phyloP scores from a whole-genome alignment of 2,888 invertebrate genomes.

The Eupithecia exiguata region DNA sequence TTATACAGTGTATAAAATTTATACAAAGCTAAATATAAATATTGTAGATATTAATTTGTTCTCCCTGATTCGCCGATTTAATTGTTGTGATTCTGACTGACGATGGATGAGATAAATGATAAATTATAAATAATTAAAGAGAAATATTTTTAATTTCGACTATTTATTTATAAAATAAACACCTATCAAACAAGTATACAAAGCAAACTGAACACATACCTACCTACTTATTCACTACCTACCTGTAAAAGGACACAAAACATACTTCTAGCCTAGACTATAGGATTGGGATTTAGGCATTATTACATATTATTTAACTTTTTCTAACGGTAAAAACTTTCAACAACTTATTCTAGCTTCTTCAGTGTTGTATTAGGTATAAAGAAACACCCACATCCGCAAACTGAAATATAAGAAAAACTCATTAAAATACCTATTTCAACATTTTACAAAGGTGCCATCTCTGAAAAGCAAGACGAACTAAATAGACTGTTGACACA shows the following conservation, averaged over 20 bases:
- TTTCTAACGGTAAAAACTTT: not conserved
- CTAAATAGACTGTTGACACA: not conserved
- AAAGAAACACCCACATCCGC: conserved; percentile 66
- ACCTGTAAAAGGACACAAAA: not conserved
- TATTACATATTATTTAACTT: not conserved
- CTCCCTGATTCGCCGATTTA: conserved; percentile 69
- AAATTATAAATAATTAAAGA: conserved; percentile 80
- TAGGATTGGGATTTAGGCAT: not conserved
- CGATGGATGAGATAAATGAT: conserved; percentile 72
- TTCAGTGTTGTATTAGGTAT: conserved; percentile 77
- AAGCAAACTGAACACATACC: not conserved
- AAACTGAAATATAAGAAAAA: conserved; percentile 61
- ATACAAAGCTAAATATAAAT: conserved; percentile 41
- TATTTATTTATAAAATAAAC: conserved; percentile 41
- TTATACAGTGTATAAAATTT: conserved; percentile 54
- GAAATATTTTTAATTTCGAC: conserved; percentile 72
- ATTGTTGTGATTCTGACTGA: conserved; percentile 69
- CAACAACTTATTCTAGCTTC: conserved; percentile 53
- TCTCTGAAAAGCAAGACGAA: conserved; percentile 4
- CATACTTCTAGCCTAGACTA: not conserved
- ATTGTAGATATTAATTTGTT: conserved; percentile 65
- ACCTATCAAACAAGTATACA: not conserved
- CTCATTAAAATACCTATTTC: not conserved
- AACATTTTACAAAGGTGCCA: conserved; percentile 12
- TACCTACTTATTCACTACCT: not conserved